Evolutionary conservation across 1,140 invertebrate species (phyloP).

Genomic region (Drosophila kanapiae): DNA sequence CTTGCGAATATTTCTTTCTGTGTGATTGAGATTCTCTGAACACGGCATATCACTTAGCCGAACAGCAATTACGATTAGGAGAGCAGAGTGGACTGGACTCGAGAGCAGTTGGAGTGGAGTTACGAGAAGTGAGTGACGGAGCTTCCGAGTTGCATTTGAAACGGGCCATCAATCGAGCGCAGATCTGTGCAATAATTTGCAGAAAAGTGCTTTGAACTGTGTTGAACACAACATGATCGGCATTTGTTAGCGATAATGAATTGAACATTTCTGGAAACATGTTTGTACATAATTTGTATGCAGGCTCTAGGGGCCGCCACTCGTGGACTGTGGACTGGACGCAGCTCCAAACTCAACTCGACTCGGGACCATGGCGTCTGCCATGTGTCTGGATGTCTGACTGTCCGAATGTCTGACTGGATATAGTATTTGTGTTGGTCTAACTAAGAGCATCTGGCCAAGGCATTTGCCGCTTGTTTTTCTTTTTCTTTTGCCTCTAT

Average conservation of each 20-base stretch:
- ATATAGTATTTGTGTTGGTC: conserved; percentile 64
- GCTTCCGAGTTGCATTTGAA: conserved; percentile 52
- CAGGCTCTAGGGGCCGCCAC: conserved; percentile 58
- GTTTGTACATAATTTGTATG: conserved; percentile 84
- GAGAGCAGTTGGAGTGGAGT: conserved; percentile 3
- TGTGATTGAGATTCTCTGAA: conserved; percentile 44
- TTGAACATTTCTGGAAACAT: conserved; percentile 85
- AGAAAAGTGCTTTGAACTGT: conserved; percentile 82
- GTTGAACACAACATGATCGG: conserved; percentile 83
- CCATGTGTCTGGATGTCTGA: conserved; percentile 34
- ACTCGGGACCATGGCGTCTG: conserved; percentile 41
- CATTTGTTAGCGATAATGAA: conserved; percentile 85
- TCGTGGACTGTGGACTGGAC: conserved; percentile 13
- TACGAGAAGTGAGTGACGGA: conserved; percentile 15
- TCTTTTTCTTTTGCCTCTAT: background rate
- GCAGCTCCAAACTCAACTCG: conserved; percentile 27
- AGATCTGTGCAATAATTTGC: conserved; percentile 73
- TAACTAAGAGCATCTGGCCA: conserved; percentile 79
- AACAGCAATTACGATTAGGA: conserved; percentile 71
- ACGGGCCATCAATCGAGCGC: conserved; percentile 42
- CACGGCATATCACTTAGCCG: conserved; percentile 77
- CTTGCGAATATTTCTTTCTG: conserved; percentile 6
- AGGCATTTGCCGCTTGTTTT: conserved; percentile 58
- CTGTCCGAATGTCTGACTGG: conserved; percentile 23
- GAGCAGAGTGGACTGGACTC: conserved; percentile 18